Evolutionary conservation across 1,140 invertebrate species (phyloP), one percentile per base, ranked within the genome.

Genomic region (Cherax destructor): DNA sequence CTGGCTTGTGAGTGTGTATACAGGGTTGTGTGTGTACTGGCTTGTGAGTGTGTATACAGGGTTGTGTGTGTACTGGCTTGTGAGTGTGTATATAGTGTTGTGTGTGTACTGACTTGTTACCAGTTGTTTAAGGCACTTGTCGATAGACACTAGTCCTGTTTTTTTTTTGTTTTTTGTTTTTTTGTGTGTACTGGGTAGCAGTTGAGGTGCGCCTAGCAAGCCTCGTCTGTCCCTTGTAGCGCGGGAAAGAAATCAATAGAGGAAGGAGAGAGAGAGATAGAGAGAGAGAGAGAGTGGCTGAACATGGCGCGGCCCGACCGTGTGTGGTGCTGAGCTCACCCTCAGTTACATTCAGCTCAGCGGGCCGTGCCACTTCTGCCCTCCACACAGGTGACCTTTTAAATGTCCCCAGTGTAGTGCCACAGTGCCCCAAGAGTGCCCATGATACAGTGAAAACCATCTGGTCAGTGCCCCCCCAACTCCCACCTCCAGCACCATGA

Each of bases 221-320:
- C 30, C 89, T 91, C 89, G 76, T 83, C 86, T 91, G 89, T 85
- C 89, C 85, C 80, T 76, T 72, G 83, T 16, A 79, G 89, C 81
- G 89, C 89, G 89, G 89, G 89, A 91, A 91, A 91, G 89, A 91
- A 91, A 91, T 91, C 89, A 91, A 91, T 91, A 91, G 89, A 91
- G 30, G 89, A 83, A 89, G 87, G 83, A 86, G 83, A 56, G 52
- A 56, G 52, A 56, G 80, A 83, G 89, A 83, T 77, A 80, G 83
- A 86, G 83, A 56, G 52, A 56, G 52, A 56, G 52, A 56, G 52
- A 52, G 80, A 83, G 80, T 83, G 50, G 80, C 80, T 4, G 83
- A 91, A 91, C 89, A 91, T 91, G 89, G 89, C 89, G 89, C 83
- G 65, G 89, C 72, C 76, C 83, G 83, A 83, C 13, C 9, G 9